Evolutionary conservation across 2,113 vertebrate species (phyloP).

Genomic region (Copsychus sechellarum): DNA sequence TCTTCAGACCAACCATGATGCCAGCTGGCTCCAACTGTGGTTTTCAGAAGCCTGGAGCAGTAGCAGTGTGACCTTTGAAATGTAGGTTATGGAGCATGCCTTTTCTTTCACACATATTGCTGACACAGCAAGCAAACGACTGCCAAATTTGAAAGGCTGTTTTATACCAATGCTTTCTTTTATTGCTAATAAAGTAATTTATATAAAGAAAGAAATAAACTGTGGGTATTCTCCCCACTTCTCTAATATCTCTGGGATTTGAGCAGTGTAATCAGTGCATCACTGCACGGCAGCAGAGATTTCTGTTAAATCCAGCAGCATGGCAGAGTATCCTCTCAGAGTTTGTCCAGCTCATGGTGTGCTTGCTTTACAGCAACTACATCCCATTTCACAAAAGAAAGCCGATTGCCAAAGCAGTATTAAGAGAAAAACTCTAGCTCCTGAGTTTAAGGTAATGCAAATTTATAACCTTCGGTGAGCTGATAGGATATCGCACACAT

Average conservation of each 20-base stretch:
- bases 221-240: not conserved
- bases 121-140: conserved; percentile 20
- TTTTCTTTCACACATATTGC: conserved; percentile 9
- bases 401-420: not conserved
- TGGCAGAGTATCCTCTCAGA: not conserved
- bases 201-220: not conserved
- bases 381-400: not conserved
- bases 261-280: not conserved
- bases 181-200: not conserved
- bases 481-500: rapidly evolving
- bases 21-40: not conserved
- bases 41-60: not conserved
- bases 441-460: rapidly evolving
- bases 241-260: no score
- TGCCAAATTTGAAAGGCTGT: not conserved
- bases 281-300: not conserved
- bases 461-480: not conserved
- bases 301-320: not conserved
- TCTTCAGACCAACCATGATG: conserved; percentile 56
- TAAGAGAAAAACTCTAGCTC: not conserved
- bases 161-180: not conserved
- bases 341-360: not conserved
- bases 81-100: not conserved
- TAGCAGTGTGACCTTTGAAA: conserved; percentile 41
- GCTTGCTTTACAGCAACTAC: not conserved